These are phyloP conservation scores for Coreoperca whiteheadi DNA, from an alignment of 2,113 vertebrate genomes.

Conservation along the genomic window DNA sequence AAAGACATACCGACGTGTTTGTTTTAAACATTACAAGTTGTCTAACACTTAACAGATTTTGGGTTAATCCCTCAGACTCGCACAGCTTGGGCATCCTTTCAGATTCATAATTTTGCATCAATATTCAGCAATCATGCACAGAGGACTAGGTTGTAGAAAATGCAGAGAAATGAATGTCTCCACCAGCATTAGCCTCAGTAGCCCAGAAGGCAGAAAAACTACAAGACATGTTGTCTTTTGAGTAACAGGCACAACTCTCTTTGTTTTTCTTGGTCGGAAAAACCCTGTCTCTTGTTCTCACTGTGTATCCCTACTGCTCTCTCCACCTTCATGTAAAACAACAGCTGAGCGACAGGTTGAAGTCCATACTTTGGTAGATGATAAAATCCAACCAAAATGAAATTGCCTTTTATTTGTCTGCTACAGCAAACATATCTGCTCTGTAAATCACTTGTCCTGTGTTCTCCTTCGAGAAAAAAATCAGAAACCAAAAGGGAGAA, in stretches of 20 bases:
- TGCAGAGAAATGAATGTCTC: constrained; percentile 22
- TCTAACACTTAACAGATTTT: constrained; percentile 4
- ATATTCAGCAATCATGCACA: constrained; percentile 27
- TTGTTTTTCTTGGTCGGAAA: constrained; percentile 12
- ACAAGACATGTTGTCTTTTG: not conserved
- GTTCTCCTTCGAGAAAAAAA: too few relatives aligned
- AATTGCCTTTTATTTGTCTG: not conserved
- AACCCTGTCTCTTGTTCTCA: not conserved
- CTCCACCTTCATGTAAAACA: constrained; percentile 1
- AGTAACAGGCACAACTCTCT: not conserved
- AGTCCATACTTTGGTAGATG: not conserved
- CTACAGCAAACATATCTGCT: not conserved
- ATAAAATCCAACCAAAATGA: not conserved
- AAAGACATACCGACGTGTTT: not conserved
- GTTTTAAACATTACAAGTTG: not conserved
- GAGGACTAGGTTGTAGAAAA: not conserved
- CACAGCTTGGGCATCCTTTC: not conserved
- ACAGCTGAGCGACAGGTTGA: constrained; percentile 27
- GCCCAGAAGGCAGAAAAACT: constrained; percentile 21
- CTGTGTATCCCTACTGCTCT: constrained; percentile 1
- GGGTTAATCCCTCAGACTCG: not conserved
- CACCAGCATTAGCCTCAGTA: not conserved
- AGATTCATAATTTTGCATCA: constrained; percentile 24
- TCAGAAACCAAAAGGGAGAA: too few relatives aligned
- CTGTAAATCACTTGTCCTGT: too few relatives aligned